Evolutionary conservation across 2,888 invertebrate genomes (phyloP).

Genomic region (Agonopterix heracliana): DNA sequence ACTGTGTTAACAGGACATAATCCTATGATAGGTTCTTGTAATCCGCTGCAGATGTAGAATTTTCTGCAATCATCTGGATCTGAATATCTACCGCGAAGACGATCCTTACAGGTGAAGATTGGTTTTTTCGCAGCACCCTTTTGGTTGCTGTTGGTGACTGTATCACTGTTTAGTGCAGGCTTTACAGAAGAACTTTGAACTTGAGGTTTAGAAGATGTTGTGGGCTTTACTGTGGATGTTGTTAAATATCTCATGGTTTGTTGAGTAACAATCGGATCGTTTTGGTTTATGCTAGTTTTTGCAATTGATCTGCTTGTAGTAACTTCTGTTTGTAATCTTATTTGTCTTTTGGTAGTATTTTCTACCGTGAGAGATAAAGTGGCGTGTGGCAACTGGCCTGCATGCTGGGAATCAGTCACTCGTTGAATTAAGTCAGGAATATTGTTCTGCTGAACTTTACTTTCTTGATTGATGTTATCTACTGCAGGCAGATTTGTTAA

Average conservation of each 20-base stretch:
- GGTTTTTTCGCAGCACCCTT: neutral
- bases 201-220: neutral
- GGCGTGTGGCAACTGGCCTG: too few species aligned
- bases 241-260: too few species aligned
- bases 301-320: too few species aligned
- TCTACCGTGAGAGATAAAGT: too few species aligned
- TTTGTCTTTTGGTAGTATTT: too few species aligned
- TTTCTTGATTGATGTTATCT: too few species aligned
- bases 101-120: conserved; percentile 31
- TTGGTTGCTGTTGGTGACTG: neutral
- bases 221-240: too few species aligned
- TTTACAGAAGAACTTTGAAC: neutral
- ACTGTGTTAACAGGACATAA: conserved; percentile 57
- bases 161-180: neutral
- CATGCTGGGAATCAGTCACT: too few species aligned
- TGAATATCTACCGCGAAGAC: conserved; percentile 58
- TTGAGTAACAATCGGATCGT: neutral
- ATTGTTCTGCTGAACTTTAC: neutral
- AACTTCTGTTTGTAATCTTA: too few species aligned
- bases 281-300: neutral
- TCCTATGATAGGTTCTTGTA: conserved; percentile 36
- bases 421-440: neutral
- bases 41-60: conserved; percentile 68
- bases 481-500: too few species aligned
- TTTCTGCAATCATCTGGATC: conserved; percentile 65